Evolutionary conservation across 53 echinoderm and acorn worm species (phyloP).

Genomic region (Henricia sp.): DNA sequence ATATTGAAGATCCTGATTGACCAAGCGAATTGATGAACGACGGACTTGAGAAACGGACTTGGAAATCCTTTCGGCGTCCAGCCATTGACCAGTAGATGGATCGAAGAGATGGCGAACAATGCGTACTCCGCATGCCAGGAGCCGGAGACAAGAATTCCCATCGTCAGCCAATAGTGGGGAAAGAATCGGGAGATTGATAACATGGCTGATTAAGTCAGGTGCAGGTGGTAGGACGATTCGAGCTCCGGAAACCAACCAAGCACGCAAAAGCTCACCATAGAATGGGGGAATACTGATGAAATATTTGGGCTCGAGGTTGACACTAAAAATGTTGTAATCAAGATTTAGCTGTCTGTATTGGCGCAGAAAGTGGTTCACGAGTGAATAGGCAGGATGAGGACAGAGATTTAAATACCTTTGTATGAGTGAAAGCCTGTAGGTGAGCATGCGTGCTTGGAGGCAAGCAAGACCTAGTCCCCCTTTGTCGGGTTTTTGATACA

Average conservation of each 20-base stretch:
- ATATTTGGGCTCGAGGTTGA: neutral
- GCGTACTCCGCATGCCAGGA: neutral
- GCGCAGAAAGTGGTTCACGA: neutral
- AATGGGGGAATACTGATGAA: neutral
- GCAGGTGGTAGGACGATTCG: neutral
- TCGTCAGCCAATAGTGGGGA: neutral
- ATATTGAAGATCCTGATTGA: neutral
- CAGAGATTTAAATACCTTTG: neutral
- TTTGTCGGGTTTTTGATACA: no score
- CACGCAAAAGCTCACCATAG: neutral
- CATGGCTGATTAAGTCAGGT: neutral
- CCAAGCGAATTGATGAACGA: neutral
- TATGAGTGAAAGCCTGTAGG: neutral
- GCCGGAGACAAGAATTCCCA: neutral
- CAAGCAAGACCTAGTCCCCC: no score
- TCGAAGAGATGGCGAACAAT: neutral
- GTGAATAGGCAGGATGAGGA: neutral
- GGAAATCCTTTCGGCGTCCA: neutral
- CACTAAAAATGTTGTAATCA: neutral
- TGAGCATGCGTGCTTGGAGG: neutral
- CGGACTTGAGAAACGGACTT: neutral
- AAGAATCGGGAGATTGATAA: neutral
- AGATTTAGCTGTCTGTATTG: constrained; percentile 8
- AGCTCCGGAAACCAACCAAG: neutral
- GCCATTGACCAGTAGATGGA: neutral